A percentile compares a stretch with the other conserved stretches of the same genome.
Conservation (phyloP, 2,888 invertebrate species). For the Eristalinus aeneus region DNA sequence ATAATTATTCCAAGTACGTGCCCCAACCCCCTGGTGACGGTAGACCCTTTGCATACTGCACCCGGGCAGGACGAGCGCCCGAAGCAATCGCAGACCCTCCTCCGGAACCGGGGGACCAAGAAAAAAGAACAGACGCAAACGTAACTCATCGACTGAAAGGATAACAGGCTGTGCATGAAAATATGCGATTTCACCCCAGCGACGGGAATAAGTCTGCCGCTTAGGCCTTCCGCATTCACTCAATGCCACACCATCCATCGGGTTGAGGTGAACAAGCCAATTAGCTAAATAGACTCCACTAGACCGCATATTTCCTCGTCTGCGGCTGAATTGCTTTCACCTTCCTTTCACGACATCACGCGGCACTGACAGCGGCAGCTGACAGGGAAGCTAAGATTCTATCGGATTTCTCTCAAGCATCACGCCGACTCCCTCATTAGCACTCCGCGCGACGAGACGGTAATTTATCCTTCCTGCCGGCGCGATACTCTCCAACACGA, state of each 20-base stretch:
- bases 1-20: neutral
- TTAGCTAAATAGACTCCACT: conserved; percentile 50
- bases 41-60: neutral
- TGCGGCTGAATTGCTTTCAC: conserved; percentile 4
- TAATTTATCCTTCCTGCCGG: conserved; percentile 28
- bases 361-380: neutral
- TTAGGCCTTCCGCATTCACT: conserved; percentile 20
- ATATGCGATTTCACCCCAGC: conserved; percentile 25
- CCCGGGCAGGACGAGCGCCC: neutral
- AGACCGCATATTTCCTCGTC: conserved; percentile 37
- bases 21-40: neutral
- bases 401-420: conserved; percentile 11
- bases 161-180: conserved; percentile 17
- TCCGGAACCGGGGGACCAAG: neutral
- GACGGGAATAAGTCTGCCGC: conserved; percentile 9
- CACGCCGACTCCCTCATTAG: conserved; percentile 33
- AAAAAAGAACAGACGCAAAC: neutral
- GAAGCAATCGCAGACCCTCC: neutral
- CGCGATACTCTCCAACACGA: neutral
- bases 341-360: neutral
- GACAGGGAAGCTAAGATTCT: neutral
- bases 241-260: neutral
- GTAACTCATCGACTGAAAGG: neutral
- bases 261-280: conserved; percentile 48
- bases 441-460: conserved; percentile 44